Evolutionary conservation across 30 jellyfish, hydroid and myxozoan genomes (phyloP).

Genomic region (Calvadosia cruxmelitensis): DNA sequence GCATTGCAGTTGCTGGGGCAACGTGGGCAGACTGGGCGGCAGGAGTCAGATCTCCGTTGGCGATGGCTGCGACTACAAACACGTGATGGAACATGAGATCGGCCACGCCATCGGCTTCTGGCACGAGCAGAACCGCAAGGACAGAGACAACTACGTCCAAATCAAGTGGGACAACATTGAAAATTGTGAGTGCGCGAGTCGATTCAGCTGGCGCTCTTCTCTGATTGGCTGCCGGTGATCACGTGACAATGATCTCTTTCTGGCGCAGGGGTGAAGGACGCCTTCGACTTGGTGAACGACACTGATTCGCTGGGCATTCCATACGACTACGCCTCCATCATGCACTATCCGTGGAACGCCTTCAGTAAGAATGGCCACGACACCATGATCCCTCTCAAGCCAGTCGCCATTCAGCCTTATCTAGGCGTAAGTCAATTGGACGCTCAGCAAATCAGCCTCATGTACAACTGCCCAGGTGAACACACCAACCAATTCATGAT

Average conservation of each 20-base stretch:
- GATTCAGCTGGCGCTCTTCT: neutral
- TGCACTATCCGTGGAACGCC: slow-evolving; percentile 95
- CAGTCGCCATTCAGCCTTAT: slow-evolving; percentile 19
- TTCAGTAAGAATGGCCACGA: slow-evolving; percentile 39
- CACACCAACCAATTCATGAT: neutral
- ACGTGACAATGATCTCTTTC: neutral
- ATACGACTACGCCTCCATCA: slow-evolving; percentile 70
- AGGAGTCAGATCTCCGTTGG: slow-evolving; percentile 37
- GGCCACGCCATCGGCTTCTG: slow-evolving; percentile 59
- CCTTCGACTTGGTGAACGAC: slow-evolving; percentile 27
- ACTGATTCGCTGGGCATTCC: slow-evolving; percentile 57
- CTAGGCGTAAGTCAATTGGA: slow-evolving; percentile 19
- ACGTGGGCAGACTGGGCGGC: slow-evolving; percentile 34
- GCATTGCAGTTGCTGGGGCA: slow-evolving; percentile 46
- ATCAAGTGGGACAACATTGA: slow-evolving; percentile 63
- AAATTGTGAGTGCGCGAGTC: slow-evolving; percentile 38
- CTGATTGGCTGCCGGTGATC: neutral
- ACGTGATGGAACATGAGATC: slow-evolving; percentile 26
- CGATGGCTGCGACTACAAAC: slow-evolving; percentile 29
- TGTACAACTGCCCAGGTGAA: slow-evolving; percentile 16
- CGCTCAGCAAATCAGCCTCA: slow-evolving; percentile 27
- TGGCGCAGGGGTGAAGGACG: slow-evolving; percentile 9
- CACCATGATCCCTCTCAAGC: slow-evolving; percentile 30
- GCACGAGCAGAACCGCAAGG: slow-evolving; percentile 69
- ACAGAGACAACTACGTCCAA: slow-evolving; percentile 41